Conservation (phyloP, 2,888 invertebrate genomes). For the Patella ulyssiponensis region DNA sequence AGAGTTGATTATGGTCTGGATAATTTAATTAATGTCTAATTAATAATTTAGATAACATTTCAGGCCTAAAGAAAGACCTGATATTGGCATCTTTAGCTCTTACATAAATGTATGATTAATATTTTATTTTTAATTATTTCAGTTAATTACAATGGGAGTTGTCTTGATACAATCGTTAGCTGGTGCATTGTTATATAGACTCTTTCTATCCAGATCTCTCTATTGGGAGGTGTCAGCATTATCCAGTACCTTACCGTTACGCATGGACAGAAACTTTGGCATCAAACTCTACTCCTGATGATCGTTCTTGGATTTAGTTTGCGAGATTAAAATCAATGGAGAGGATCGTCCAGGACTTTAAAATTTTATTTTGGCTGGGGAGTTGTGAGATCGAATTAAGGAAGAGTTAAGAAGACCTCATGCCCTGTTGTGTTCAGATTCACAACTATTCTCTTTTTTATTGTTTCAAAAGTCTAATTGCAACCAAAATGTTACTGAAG, state of each 20-base stretch:
- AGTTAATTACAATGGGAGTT: constrained; percentile 64
- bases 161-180: constrained; percentile 61
- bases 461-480: neutral
- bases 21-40: too few species aligned
- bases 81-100: too few species aligned
- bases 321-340: neutral
- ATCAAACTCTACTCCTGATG: constrained; percentile 62
- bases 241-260: constrained; percentile 62
- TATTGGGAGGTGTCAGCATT: constrained; percentile 70
- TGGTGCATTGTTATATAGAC: constrained; percentile 57
- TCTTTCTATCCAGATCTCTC: constrained; percentile 65
- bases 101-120: too few species aligned
- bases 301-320: neutral
- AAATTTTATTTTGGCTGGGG: neutral
- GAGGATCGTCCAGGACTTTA: neutral
- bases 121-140: constrained; percentile 32
- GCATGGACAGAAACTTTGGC: constrained; percentile 58
- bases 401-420: too few species aligned
- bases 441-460: neutral
- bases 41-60: too few species aligned
- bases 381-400: too few species aligned
- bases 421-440: neutral
- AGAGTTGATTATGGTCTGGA: too few species aligned
- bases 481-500: neutral
- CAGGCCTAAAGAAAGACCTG: too few species aligned